Evolutionary conservation across 2,888 invertebrate species (phyloP), one percentile per base, ranked within the genome.

Genomic region (Noctua janthina): DNA sequence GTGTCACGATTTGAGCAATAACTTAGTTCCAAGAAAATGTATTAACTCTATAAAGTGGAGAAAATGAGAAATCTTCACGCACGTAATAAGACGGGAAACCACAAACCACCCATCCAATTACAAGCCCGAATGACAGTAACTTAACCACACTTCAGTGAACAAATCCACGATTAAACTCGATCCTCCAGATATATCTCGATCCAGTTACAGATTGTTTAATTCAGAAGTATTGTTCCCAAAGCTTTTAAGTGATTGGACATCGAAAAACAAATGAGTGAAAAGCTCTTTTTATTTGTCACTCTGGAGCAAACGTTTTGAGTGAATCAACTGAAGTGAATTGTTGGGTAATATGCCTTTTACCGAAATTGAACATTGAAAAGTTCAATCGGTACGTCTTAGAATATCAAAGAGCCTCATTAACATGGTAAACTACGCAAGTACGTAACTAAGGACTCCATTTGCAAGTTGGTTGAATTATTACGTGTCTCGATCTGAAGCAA

Each of bases 211-310:
- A 88, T 83, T 87, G 74, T 87, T 88, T 87, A 88, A 89, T 89
- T 86, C 83, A 74, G 74, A 78, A 85, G 78, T 76, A 77, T 72
- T 85, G 81, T 81, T 82, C 35, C 76, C 67, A 81, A 84, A 88
- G 84, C 89, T 90, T 81, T 87, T 89, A 90, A 89, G 89, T 88
- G 88, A 90, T 90, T 90, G 87, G 84, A 88, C 79, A 82, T 81
- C 74, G 79, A 81, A 78, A 90, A 89, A 90, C 88, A 90, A 89
- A 89, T 89, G 89, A 85, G 73, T 82, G 73, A 73, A 84, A 81
- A 81, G 54, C 76, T 81, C 72, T 81, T 82, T 87, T 85, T 90
- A 89, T 89, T 85, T 82, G 84, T 89, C 89, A 87, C 80, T 67
- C 49, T 74, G 78, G 62, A 79, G 54, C 70, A 64, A 82, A 79